Conservation (phyloP, 2,888 invertebrate genomes). For the Athalia rosae region DNA sequence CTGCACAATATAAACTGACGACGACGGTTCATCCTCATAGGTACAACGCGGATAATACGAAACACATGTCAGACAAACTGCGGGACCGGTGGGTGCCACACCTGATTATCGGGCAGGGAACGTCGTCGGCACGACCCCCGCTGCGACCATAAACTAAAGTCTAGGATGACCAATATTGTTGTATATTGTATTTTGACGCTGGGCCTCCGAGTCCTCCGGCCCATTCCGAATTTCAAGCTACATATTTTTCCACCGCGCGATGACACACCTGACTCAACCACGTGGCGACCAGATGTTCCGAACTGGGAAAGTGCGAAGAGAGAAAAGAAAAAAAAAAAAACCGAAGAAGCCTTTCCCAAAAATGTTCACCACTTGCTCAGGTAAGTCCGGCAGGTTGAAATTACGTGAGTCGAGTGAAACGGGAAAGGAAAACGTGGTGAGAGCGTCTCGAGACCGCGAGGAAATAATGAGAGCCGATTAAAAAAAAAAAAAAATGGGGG, state of each 20-base stretch:
- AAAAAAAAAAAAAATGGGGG: conserved; percentile 3
- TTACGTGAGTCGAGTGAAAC: not conserved
- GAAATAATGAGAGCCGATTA: not conserved
- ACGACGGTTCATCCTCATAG: conserved; percentile 12
- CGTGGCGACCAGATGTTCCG: conserved; percentile 62
- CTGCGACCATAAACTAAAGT: conserved; percentile 44
- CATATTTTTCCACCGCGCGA: conserved; percentile 25
- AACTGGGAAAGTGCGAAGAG: too few relatives aligned
- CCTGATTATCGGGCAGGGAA: conserved; percentile 51
- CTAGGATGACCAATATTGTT: conserved; percentile 32
- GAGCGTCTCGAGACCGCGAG: too few relatives aligned
- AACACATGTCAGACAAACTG: conserved; percentile 61
- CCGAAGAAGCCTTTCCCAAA: too few relatives aligned
- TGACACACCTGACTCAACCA: conserved; percentile 56
- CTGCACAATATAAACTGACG: conserved; percentile 29
- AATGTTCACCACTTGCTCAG: not conserved
- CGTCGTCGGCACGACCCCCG: conserved; percentile 44
- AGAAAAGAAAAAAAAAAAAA: too few relatives aligned
- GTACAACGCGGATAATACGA: conserved; percentile 62
- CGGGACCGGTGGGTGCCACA: conserved; percentile 48
- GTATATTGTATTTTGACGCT: not conserved
- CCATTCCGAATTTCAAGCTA: not conserved
- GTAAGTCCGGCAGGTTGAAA: not conserved
- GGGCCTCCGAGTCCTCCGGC: not conserved
- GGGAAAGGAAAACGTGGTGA: too few relatives aligned